These are phyloP conservation scores for Nemapogon koenigi DNA, from an alignment of 2,888 invertebrate species.

Conservation along the genomic window DNA sequence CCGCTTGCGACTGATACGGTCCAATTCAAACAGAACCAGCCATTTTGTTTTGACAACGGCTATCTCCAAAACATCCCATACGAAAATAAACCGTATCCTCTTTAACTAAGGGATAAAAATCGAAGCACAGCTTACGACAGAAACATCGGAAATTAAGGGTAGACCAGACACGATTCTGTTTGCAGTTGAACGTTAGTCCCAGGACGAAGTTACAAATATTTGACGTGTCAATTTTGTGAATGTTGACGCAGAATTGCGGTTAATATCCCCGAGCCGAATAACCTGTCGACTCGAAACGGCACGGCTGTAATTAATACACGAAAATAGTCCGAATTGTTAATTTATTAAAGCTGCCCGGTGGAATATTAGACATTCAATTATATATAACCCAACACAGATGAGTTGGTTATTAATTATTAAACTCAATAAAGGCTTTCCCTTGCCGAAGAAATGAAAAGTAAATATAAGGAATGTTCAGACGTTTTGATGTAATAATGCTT, in stretches of 20 bases:
- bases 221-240: slow-evolving; percentile 66
- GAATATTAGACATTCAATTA: slow-evolving; percentile 9
- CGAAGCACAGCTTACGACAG: slow-evolving; percentile 26
- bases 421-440: slow-evolving; percentile 2
- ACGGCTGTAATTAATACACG: slow-evolving; percentile 59
- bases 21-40: slow-evolving; percentile 63
- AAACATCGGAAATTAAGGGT: slow-evolving; percentile 65
- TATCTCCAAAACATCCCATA: slow-evolving; percentile 26
- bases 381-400: neutral
- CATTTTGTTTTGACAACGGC: slow-evolving; percentile 64
- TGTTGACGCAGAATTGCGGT: slow-evolving; percentile 65
- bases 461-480: slow-evolving; percentile 3
- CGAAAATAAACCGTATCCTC: neutral
- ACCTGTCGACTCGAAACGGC: slow-evolving; percentile 38
- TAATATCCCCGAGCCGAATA: slow-evolving; percentile 58
- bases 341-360: slow-evolving; percentile 32
- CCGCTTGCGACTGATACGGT: slow-evolving; percentile 62
- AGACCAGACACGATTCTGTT: slow-evolving; percentile 64
- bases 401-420: slow-evolving; percentile 6
- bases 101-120: neutral
- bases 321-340: slow-evolving; percentile 55
- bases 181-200: slow-evolving; percentile 63
- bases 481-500: slow-evolving; percentile 3
- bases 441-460: slow-evolving; percentile 6
- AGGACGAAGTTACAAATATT: slow-evolving; percentile 66